phyloP scores from a whole-genome alignment of 1,140 invertebrate species.

The Drosophila eugracilis region DNA sequence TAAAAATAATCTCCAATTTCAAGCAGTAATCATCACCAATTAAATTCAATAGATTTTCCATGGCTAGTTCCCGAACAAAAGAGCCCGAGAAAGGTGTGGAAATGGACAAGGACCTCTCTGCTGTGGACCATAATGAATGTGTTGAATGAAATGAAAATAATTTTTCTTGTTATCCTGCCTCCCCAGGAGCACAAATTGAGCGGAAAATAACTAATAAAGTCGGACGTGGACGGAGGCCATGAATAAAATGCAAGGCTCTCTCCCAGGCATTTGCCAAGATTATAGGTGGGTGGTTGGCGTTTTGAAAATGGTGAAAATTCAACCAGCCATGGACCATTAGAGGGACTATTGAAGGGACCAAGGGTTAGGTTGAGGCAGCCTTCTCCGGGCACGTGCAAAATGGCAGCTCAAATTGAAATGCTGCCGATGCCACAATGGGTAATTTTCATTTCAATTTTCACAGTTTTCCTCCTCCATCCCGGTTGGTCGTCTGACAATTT shows the following conservation, averaged over 20 bases:
- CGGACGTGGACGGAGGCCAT: slow-evolving; percentile 70
- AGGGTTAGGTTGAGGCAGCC: background rate
- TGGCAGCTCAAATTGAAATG: slow-evolving; percentile 76
- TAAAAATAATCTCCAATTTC: no score
- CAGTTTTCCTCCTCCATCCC: slow-evolving; percentile 58
- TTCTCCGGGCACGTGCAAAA: slow-evolving; percentile 73
- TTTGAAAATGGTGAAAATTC: slow-evolving; percentile 28
- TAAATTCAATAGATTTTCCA: slow-evolving; percentile 5
- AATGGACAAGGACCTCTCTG: slow-evolving; percentile 3
- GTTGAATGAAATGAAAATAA: slow-evolving; percentile 84
- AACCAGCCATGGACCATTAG: slow-evolving; percentile 51
- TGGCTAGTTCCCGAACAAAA: background rate
- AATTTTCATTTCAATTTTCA: slow-evolving; percentile 84
- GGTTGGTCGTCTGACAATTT: slow-evolving; percentile 48
- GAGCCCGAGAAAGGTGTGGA: slow-evolving; percentile 14
- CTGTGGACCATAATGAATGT: slow-evolving; percentile 65
- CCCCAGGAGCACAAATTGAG: slow-evolving; percentile 76
- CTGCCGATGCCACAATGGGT: slow-evolving; percentile 80
- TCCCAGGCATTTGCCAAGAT: slow-evolving; percentile 49
- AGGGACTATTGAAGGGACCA: background rate
- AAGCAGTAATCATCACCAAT: background rate
- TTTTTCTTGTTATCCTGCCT: slow-evolving; percentile 84
- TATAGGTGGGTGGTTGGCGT: slow-evolving; percentile 4
- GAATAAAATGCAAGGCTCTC: slow-evolving; percentile 66
- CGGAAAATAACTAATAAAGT: slow-evolving; percentile 84